Percentiles rank a stretch among this genome's conserved stretches.
Conservation (phyloP, 2,113 vertebrate genomes). For the Oryctolagus cuniculus region mOryCun1.1 NC_091449.1:38333001-38333500, state of each 20-base stretch:
- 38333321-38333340: accelerated
- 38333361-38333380: background rate
- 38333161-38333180: background rate
- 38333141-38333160: no score
- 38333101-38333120: accelerated
- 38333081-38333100: no score
- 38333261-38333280: background rate
- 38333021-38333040: no score
- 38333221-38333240: background rate
- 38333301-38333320: background rate
- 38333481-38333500: background rate
- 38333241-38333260: background rate
- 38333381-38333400: background rate
- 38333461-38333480: background rate
- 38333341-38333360: accelerated
- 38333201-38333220: background rate
- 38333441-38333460: background rate
- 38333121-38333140: accelerated
- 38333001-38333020: accelerated
- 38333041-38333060: accelerated
- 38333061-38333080: no score
- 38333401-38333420: background rate
- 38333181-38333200: background rate
- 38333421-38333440: background rate
- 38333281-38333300: background rate